Evolutionary conservation across 2,113 vertebrate genomes (phyloP), one percentile per base, ranked within the genome.

Genomic region (Brachirus orientalis): DNA sequence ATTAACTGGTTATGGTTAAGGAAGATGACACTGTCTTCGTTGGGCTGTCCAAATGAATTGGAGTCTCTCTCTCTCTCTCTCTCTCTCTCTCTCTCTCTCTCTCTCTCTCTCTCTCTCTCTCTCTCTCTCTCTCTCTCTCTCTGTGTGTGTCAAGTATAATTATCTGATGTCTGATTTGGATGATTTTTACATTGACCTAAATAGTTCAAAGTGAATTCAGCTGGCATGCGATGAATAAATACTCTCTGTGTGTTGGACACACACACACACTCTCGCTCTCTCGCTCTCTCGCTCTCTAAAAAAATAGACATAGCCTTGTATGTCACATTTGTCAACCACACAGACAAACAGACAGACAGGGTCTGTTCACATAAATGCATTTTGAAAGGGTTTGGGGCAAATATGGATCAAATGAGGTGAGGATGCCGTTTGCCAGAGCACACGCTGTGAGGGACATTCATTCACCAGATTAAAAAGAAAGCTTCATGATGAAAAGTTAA

Each of bases 151-250:
- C 17, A 54, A n/a, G 6, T 13, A 72, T 50, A 17, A 18, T 54
- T 65, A 75, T 75, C 75, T 83, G 77, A 44, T 75, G 70, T 83
- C 55, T 77, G 66, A 82, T 82, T 76, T 69, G 71, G 60, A 82
- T 72, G 63, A 77, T 64, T 89, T 83, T 59, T 60, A 77, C 60
- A 59, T 78, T 92, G 86, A 90, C 89, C 89, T 90, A 83, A 91
- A 91, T 90, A 90, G 86, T 91, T 91, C 89, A 90, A 89, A 91
- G 85, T 80, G 73, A 88, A 84, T 89, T 90, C 54, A 45, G 44
- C 61, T 81, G 72, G 83, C 75, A 79, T 10, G 3, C 19, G 71
- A 84, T 77, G 72, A 79, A 83, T 64, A n/a, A n/a, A n/a, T n/a
- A n/a, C n/a, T 13, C 64, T 44, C 45, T 41, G 46, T 38, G 67